Evolutionary conservation across 2,888 invertebrate species (phyloP).

Genomic region (Amaurobius ferox): DNA sequence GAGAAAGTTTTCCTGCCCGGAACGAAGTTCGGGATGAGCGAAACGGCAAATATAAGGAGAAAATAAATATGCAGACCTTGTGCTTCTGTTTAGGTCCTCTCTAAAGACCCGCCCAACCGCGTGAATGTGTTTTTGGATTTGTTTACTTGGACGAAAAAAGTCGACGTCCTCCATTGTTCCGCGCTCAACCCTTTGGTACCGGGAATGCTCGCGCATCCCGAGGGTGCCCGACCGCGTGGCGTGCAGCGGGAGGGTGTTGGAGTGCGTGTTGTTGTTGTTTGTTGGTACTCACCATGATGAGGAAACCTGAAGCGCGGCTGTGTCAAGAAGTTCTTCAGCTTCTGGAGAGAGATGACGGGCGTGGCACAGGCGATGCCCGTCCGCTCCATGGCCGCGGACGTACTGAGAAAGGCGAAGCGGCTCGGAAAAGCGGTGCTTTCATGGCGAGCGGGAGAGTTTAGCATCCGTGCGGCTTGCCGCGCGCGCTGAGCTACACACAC

Average conservation of each 20-base stretch:
- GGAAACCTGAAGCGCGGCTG: constrained; percentile 74
- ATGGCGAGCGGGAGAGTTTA: constrained; percentile 69
- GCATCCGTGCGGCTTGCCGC: constrained; percentile 50
- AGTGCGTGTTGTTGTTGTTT: not conserved
- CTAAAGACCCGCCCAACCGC: no score
- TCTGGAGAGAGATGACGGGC: constrained; percentile 75
- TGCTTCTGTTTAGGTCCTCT: no score
- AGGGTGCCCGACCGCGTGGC: not conserved
- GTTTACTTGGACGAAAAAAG: not conserved
- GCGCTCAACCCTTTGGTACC: not conserved
- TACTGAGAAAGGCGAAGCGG: constrained; percentile 62
- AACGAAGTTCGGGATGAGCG: no score
- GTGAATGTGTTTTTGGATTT: not conserved
- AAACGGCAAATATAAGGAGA: no score
- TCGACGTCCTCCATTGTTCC: not conserved
- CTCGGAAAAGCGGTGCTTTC: constrained; percentile 61
- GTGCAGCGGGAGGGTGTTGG: not conserved
- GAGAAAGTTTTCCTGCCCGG: no score
- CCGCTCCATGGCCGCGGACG: constrained; percentile 65
- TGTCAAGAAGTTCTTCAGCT: constrained; percentile 74
- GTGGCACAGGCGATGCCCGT: constrained; percentile 73
- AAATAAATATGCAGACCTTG: no score
- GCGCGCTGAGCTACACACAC: constrained; percentile 29
- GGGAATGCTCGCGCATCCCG: not conserved
- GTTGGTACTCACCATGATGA: constrained; percentile 68